Percentiles rank a stretch among this genome's conserved stretches.
These are phyloP conservation scores for Cepaea hortensis DNA, from an alignment of 2,888 invertebrate genomes.

Conservation along the genomic window DNA sequence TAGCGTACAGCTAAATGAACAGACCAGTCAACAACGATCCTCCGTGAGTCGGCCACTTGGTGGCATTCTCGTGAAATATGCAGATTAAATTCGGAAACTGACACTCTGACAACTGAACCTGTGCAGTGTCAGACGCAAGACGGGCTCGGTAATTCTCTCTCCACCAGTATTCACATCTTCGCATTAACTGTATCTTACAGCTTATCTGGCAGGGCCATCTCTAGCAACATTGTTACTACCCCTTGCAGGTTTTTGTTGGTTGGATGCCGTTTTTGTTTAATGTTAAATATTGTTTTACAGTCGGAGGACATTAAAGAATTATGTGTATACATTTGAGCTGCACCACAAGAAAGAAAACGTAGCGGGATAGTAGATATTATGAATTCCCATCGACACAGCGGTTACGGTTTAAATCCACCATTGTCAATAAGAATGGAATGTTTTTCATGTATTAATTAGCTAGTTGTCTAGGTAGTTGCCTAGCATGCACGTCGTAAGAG, in stretches of 20 bases:
- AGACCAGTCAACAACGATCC: background rate
- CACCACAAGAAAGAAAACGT: too few species aligned
- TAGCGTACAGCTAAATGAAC: too few species aligned
- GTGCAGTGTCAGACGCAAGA: background rate
- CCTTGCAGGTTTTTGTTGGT: background rate
- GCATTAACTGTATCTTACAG: background rate
- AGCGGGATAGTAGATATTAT: too few species aligned
- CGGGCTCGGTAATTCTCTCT: background rate
- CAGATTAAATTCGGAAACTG: conserved; percentile 3
- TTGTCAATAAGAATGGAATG: too few species aligned
- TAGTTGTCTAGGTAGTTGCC: too few species aligned
- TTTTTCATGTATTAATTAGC: too few species aligned
- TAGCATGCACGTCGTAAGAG: too few species aligned
- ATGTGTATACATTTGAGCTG: too few species aligned
- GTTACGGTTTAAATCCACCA: too few species aligned
- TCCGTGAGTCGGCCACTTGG: background rate
- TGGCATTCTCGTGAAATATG: background rate
- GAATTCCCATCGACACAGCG: too few species aligned
- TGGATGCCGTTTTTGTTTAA: background rate
- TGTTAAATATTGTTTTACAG: too few species aligned
- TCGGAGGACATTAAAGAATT: too few species aligned
- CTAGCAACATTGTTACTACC: background rate
- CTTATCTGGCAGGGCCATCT: background rate
- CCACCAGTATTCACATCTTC: background rate
- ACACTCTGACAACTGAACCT: conserved; percentile 10